These are phyloP conservation scores for Anomalospiza imberbis DNA, from an alignment of 2,797 vertebrate genomes.

Conservation along the genomic window DNA sequence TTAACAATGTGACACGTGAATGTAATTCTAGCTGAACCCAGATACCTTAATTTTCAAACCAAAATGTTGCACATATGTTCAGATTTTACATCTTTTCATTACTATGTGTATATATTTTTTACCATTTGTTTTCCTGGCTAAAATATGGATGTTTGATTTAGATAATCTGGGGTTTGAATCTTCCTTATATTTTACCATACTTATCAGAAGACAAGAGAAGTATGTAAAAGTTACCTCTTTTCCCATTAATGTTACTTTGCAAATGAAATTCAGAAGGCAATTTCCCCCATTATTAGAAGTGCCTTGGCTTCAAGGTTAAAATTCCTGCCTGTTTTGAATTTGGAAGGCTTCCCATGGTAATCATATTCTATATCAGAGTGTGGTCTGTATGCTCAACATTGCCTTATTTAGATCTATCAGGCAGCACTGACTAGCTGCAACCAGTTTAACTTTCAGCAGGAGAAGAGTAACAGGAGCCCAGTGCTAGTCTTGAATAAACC, in stretches of 20 bases:
- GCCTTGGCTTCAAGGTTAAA: conserved; percentile 45
- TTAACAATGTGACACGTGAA: neutral
- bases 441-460: conserved; percentile 24
- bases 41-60: neutral
- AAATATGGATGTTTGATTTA: neutral
- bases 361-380: conserved; percentile 28
- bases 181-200: neutral
- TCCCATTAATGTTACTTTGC: neutral
- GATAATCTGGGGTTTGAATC: neutral
- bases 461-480: conserved; percentile 21
- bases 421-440: conserved; percentile 32
- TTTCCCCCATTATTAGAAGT: neutral
- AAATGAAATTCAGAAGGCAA: conserved; percentile 41
- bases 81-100: neutral
- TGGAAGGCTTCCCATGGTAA: conserved; percentile 49
- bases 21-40: neutral
- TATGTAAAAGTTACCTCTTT: neutral
- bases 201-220: neutral
- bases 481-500: neutral
- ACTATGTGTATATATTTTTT: neutral
- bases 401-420: conserved; percentile 39
- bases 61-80: neutral
- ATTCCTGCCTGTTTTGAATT: conserved; percentile 44
- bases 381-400: neutral
- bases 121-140: neutral